These are phyloP conservation scores for Martes flavigula DNA, from an alignment of 2,797 vertebrate genomes.

Conservation along the genomic window DNA sequence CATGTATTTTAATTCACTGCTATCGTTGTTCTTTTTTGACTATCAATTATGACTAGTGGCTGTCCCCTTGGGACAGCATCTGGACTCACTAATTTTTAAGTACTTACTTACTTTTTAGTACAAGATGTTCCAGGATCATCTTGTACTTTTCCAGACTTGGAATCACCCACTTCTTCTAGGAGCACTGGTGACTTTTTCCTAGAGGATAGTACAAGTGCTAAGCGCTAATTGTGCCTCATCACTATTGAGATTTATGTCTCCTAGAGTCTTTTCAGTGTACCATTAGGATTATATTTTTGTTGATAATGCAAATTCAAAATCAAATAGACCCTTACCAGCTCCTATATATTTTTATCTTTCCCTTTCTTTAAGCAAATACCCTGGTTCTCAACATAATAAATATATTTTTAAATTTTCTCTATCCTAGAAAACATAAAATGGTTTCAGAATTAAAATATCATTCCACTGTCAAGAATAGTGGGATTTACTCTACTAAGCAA, in stretches of 20 bases:
- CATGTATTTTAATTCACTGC: conserved; percentile 32
- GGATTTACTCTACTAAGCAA: background rate
- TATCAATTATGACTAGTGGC: background rate
- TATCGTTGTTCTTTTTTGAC: background rate
- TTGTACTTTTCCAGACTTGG: background rate
- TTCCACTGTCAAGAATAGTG: background rate
- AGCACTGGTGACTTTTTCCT: background rate
- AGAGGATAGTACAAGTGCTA: background rate
- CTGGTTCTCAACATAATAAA: background rate
- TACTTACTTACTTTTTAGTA: background rate
- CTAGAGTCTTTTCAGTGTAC: background rate
- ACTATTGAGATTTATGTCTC: background rate
- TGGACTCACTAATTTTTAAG: conserved; percentile 47
- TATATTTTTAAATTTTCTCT: conserved; percentile 23
- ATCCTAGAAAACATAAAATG: background rate
- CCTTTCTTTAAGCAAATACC: background rate
- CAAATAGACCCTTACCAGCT: background rate
- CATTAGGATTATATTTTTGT: background rate
- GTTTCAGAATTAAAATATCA: background rate
- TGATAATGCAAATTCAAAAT: background rate
- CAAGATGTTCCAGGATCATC: background rate
- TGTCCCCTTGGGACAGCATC: background rate
- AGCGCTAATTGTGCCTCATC: background rate
- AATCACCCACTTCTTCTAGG: background rate
- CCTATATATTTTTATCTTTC: background rate